These are phyloP conservation scores for Brachyhypopomus occidentalis DNA, from an alignment of 2,113 vertebrate genomes.

Conservation along the genomic window DNA sequence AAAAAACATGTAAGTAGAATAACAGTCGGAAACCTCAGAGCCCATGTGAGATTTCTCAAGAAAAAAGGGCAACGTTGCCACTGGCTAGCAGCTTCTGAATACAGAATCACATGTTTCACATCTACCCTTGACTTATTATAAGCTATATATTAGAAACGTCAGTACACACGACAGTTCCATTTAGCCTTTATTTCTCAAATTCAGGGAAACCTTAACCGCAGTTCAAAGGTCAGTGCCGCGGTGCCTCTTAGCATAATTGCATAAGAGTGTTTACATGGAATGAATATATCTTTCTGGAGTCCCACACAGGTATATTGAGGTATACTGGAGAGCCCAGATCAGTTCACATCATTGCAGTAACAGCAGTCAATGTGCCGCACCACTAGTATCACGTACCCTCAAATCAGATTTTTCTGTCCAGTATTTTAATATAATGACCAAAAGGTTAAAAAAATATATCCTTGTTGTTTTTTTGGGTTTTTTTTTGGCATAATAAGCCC, in stretches of 20 bases:
- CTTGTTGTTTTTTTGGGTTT: no score
- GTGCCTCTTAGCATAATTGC: conserved; percentile 84
- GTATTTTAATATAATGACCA: no score
- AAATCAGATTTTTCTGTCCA: neutral
- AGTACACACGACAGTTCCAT: conserved; percentile 71
- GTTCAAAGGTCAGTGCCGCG: conserved; percentile 74
- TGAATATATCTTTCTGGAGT: conserved; percentile 66
- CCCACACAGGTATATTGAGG: conserved; percentile 64
- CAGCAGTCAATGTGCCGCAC: neutral
- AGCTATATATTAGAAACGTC: conserved; percentile 75
- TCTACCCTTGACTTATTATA: conserved; percentile 76
- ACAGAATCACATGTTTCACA: conserved; percentile 69
- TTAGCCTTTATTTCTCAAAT: conserved; percentile 80
- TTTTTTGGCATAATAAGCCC: no score
- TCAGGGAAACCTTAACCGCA: conserved; percentile 75
- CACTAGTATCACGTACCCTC: neutral
- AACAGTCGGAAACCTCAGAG: neutral
- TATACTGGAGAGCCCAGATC: conserved; percentile 33
- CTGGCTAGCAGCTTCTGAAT: conserved; percentile 70
- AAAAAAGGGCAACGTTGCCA: conserved; percentile 61
- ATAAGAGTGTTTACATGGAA: conserved; percentile 78
- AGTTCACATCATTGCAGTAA: neutral
- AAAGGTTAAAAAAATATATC: no score
- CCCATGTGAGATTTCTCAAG: conserved; percentile 24
- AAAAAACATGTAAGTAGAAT: neutral